Conservation (phyloP, 53 echinoderm and acorn worm genomes). For the Mesocentrotus franciscanus region DNA sequence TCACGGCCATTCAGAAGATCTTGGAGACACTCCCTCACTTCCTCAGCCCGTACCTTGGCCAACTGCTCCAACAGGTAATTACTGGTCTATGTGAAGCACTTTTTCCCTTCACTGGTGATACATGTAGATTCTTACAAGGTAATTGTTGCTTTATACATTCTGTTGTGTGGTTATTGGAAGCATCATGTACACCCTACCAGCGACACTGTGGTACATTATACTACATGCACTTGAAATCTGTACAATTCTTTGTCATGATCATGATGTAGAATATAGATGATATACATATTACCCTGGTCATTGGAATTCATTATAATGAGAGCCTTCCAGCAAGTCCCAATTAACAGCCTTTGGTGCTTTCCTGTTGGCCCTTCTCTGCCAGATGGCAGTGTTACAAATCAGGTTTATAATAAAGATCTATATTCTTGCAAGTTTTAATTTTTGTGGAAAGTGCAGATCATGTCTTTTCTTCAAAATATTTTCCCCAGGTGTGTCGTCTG, state of each 20-base stretch:
- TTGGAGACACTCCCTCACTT: slow-evolving; percentile 91
- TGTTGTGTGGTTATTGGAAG: slow-evolving; percentile 79
- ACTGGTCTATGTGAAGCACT: neutral
- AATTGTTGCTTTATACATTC: neutral
- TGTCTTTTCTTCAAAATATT: neutral
- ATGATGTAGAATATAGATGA: no score
- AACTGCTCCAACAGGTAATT: slow-evolving; percentile 82
- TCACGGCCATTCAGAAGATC: slow-evolving; percentile 86
- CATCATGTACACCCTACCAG: slow-evolving; percentile 72
- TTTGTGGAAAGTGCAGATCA: neutral
- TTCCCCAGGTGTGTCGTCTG: slow-evolving; percentile 73
- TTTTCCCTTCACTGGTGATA: slow-evolving; percentile 56
- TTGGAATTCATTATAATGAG: neutral
- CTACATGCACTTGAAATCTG: no score
- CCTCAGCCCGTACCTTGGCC: slow-evolving; percentile 86
- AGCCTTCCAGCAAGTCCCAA: neutral
- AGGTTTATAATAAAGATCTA: neutral
- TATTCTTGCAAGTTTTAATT: no score
- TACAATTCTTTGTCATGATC: neutral
- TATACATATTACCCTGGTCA: neutral
- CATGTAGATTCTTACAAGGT: no score
- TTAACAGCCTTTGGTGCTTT: neutral
- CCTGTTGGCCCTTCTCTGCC: neutral
- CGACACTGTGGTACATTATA: slow-evolving; percentile 11
- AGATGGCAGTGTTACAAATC: neutral